phyloP scores from a whole-genome alignment of 2,113 vertebrate species.

The Bambusicola thoracicus region DNA sequence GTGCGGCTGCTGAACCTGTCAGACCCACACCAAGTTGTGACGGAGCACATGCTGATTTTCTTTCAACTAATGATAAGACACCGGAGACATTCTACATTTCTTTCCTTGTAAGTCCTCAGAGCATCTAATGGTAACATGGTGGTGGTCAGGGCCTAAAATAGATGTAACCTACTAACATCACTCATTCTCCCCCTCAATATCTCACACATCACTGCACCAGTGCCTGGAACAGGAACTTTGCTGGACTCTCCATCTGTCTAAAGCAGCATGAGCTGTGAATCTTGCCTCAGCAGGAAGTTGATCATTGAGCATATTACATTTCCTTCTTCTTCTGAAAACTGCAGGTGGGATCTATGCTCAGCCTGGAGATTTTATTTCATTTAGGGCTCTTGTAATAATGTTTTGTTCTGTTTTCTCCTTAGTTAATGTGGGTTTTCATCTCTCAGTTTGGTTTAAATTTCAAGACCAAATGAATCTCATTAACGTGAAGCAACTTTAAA shows the following conservation, averaged over 20 bases:
- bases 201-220: background rate
- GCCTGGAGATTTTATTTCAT: background rate
- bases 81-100: background rate
- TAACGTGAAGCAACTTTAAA: background rate
- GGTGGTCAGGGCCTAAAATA: background rate
- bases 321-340: background rate
- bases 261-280: background rate
- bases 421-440: background rate
- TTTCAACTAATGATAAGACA: accelerated
- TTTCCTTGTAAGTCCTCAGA: background rate
- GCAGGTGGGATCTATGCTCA: background rate
- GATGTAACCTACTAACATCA: background rate
- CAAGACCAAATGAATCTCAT: background rate
- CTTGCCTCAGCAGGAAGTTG: background rate
- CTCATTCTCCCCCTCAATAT: accelerated
- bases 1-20: background rate
- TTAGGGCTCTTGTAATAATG: background rate
- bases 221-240: background rate
- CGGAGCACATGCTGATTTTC: background rate
- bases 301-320: background rate
- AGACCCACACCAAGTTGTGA: background rate
- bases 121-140: background rate
- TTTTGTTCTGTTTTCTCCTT: background rate
- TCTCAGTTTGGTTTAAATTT: background rate
- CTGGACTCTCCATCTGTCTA: background rate